Base-by-base conservation (phyloP, 2,888 invertebrate species). In the Andricus curvator region DNA sequence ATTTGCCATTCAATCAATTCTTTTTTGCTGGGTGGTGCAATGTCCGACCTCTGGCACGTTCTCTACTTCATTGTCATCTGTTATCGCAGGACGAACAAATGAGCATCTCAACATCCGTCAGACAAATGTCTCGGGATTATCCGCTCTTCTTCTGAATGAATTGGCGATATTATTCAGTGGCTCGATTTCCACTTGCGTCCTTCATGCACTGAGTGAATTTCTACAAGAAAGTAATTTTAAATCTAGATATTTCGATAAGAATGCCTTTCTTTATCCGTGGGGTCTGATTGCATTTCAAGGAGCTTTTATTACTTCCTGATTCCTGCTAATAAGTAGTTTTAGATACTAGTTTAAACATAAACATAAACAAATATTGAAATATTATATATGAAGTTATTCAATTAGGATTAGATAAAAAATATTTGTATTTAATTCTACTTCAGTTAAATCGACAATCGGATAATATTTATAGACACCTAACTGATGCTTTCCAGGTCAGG, bases 61-160 rank as follows among this genome's bases (percentile, higher is more conserved):
- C 88, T 87, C 88, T 88, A 87, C 89, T 90, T 90, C 90, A 92
- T 92, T 92, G 91, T 92, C 92, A 91, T 92, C 90, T 89, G 92
- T 92, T 92, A 91, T 92, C 89, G 89, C 89, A 84, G 88, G 85
- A 84, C 86, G 90, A 89, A 91, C 90, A 91, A 91, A 92, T 91
- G 91, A 90, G 87, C 89, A 89, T 89, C 89, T 90, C 89, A 89
- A 91, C 88, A 90, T 88, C 82, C 84, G 82, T 83, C 89, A 87
- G 87, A 90, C 90, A 91, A 91, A 91, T 91, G 87, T 89, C 87
- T 89, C 85, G 88, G 92, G 92, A 91, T 92, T 91, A 92, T 92
- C 91, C 89, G 83, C 84, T 80, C 83, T 83, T 84, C 83, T 86
- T 86, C 85, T 83, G 87, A 89, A 85, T 84, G 86, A 88, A 88